These are phyloP conservation scores for Heptranchias perlo DNA, from an alignment of 2,113 vertebrate genomes.

Conservation along the genomic window DNA sequence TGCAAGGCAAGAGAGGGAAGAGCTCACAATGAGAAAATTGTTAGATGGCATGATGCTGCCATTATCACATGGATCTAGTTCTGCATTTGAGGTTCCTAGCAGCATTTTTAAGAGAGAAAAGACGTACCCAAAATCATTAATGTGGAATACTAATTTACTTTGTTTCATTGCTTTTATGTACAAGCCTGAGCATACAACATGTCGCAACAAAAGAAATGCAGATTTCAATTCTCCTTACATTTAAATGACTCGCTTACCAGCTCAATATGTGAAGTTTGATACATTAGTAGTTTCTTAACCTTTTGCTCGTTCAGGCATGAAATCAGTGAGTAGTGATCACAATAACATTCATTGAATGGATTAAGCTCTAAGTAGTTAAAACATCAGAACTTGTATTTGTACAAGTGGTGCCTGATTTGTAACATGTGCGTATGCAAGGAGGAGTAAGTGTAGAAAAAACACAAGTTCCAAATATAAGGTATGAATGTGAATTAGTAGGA, in stretches of 20 bases:
- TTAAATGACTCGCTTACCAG: neutral
- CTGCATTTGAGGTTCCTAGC: neutral
- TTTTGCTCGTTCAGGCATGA: neutral
- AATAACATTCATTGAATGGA: neutral
- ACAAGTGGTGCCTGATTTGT: neutral
- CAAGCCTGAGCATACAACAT: neutral
- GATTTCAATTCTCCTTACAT: neutral
- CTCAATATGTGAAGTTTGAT: neutral
- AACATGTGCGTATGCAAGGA: neutral
- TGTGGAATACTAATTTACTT: neutral
- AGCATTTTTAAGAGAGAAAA: neutral
- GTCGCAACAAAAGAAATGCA: neutral
- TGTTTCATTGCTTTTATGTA: neutral
- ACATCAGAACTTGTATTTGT: neutral
- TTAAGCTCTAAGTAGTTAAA: neutral
- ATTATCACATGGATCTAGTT: neutral
- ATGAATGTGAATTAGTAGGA: neutral
- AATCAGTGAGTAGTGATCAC: neutral
- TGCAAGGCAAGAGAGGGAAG: neutral
- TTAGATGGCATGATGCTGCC: neutral
- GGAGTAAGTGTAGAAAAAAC: neutral
- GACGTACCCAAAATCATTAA: neutral
- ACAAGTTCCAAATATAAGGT: neutral
- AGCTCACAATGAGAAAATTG: neutral
- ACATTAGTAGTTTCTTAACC: neutral